A percentile compares a stretch with the other conserved stretches of the same genome.
These are phyloP conservation scores for Rhinichthys klamathensis DNA, from an alignment of 2,113 vertebrate species.

Conservation along the genomic window DNA sequence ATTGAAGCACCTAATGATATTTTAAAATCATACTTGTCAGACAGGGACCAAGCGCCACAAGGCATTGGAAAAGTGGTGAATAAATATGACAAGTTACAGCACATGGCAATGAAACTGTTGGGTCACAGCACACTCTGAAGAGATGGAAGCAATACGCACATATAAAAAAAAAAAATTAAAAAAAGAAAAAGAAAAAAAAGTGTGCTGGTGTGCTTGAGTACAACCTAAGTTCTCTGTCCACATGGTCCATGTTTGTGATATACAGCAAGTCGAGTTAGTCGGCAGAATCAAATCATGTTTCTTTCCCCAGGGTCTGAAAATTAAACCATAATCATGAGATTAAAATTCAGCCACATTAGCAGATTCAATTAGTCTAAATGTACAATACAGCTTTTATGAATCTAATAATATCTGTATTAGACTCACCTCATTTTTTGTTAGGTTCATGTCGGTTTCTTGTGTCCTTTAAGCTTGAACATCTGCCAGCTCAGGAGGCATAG, in stretches of 20 bases:
- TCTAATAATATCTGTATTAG: background rate
- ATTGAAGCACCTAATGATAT: conserved; percentile 9
- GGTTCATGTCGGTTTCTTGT: conserved; percentile 31
- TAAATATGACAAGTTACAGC: conserved; percentile 38
- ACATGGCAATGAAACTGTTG: conserved; percentile 29
- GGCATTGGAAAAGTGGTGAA: conserved; percentile 8
- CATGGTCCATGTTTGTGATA: conserved; percentile 54
- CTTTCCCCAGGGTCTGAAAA: conserved; percentile 48
- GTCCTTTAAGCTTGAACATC: conserved; percentile 78
- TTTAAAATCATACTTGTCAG: background rate
- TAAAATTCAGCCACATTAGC: background rate
- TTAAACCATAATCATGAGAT: background rate
- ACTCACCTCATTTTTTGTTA: conserved; percentile 48
- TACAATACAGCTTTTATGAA: too few species aligned
- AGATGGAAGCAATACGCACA: conserved; percentile 67
- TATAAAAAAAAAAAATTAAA: conserved; percentile 67
- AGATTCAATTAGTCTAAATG: background rate
- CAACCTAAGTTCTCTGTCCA: conserved; percentile 46
- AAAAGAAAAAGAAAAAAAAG: conserved; percentile 40
- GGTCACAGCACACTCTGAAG: conserved; percentile 42
- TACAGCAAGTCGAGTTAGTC: conserved; percentile 51
- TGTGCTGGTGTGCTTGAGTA: conserved; percentile 72
- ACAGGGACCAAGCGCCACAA: background rate
- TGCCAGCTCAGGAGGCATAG: conserved; percentile 80
- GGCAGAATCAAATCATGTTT: conserved; percentile 38